Evolutionary conservation across 2,888 invertebrate species (phyloP), one percentile per base, ranked within the genome.

Genomic region (Heteropelma amictum): DNA sequence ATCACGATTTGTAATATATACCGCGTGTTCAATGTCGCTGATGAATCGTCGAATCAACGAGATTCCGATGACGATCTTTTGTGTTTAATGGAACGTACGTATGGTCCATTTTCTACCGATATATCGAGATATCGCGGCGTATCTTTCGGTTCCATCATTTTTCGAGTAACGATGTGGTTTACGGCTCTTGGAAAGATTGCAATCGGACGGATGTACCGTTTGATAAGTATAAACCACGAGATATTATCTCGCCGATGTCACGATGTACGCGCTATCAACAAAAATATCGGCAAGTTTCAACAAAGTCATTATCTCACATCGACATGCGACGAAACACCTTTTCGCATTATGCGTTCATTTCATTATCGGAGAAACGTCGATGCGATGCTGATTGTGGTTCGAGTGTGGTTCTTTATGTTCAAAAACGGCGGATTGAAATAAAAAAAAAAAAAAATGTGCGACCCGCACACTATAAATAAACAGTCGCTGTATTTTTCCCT

Each of bases 171-270:
- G 42, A 6, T 30, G 17, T 1, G 17, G n/a, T 7, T 33, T 4
- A 14, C 21, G 19, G 47, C 12, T 19, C 33, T 26, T 23, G 10
- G 47, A 21, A 45, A 21, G 47, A 33, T 58, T 7, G 26, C 28
- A 42, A 42, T 58, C 58, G 58, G 7, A 14, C 7, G 28, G 42
- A 58, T 58, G 10, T 10, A 10, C 19, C 23, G 21, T 47, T 35
- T 61, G 61, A 60, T 45, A 45, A 60, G n/a, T n/a, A 60, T 45
- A n/a, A 30, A 45, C 42, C 33, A 26, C 45, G 2, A 42, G 26
- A 60, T 30, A 10, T 33, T 30, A 33, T 61, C 47, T 12, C 14
- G 4, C 17, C 12, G 14, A 21, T 30, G 23, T 61, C 47, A 8
- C 14, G 4, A 10, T 7, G 14, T 21, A 12, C 19, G 21, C 30